A percentile compares a stretch with the other conserved stretches of the same genome.
Conservation (phyloP, 2,113 vertebrate genomes). For the Leptosomus discolor region DNA sequence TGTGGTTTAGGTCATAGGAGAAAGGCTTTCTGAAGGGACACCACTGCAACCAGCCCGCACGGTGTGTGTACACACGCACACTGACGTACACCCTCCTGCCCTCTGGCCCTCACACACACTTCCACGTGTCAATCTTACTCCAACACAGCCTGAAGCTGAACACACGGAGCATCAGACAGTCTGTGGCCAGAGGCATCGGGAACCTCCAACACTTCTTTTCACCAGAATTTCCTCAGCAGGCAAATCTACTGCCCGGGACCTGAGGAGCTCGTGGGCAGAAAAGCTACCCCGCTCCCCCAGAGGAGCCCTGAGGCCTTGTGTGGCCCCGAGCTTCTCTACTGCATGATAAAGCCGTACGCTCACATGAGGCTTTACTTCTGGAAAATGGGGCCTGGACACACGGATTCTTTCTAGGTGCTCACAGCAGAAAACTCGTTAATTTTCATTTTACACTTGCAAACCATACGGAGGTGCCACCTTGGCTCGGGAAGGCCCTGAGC, state of each 20-base stretch:
- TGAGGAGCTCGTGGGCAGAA: background rate
- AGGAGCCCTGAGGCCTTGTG: background rate
- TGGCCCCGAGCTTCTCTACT: background rate
- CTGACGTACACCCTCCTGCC: rapidly evolving
- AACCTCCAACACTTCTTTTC: background rate
- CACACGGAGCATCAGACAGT: background rate
- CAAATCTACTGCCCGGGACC: rapidly evolving
- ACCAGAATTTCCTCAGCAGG: background rate
- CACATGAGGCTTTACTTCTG: background rate
- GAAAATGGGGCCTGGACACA: background rate
- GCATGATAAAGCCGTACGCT: background rate
- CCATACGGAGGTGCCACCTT: background rate
- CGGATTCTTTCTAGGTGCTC: background rate
- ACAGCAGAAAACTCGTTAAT: background rate
- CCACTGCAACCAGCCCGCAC: background rate
- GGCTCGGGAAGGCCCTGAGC: background rate
- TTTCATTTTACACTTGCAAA: background rate
- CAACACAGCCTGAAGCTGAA: background rate
- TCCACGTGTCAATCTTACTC: background rate
- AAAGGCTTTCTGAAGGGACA: background rate
- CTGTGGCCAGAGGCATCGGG: background rate
- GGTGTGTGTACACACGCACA: rapidly evolving
- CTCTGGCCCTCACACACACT: background rate
- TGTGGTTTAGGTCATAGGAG: background rate
- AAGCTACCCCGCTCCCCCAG: background rate